These are phyloP conservation scores for Magallana ariakensis DNA, from an alignment of 1,140 invertebrate species.

Conservation along the genomic window DNA sequence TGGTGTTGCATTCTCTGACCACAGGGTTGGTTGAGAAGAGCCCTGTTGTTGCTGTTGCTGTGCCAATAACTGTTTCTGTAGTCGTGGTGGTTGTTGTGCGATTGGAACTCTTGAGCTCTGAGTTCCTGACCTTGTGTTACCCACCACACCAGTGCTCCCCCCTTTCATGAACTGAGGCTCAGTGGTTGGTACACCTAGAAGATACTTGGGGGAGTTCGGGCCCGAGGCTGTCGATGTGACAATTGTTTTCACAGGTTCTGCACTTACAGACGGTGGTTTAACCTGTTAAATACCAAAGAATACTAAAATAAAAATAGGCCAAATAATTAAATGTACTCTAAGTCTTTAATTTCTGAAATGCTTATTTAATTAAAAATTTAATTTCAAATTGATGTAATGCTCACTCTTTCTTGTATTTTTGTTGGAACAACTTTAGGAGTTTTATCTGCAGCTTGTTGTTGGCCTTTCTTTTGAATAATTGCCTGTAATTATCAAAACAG, in stretches of 20 bases:
- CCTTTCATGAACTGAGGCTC: constrained; percentile 70
- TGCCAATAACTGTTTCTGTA: constrained; percentile 60
- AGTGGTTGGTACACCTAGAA: constrained; percentile 69
- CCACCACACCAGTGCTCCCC: constrained; percentile 6
- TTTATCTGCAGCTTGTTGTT: constrained; percentile 23
- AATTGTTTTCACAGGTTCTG: not conserved
- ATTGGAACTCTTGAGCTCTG: constrained; percentile 47
- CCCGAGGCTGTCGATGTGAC: constrained; percentile 8
- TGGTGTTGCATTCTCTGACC: constrained; percentile 22
- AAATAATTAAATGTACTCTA: not conserved
- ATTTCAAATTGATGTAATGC: not conserved
- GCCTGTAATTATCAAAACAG: constrained; percentile 63
- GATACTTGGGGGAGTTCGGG: constrained; percentile 67
- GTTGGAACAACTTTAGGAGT: constrained; percentile 34
- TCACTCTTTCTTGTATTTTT: constrained; percentile 49
- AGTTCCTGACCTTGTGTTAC: constrained; percentile 26
- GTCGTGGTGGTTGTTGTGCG: constrained; percentile 57
- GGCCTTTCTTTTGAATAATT: constrained; percentile 73
- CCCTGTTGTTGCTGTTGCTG: constrained; percentile 59
- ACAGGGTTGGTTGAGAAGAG: constrained; percentile 16
- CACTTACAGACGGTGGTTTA: constrained; percentile 1
- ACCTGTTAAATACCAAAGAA: constrained; percentile 29
- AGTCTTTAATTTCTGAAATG: not conserved
- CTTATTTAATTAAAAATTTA: not conserved
- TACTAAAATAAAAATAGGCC: not conserved